Percentiles rank a stretch among this genome's conserved stretches.
These are phyloP conservation scores for Bombus turneri DNA, from an alignment of 1,140 invertebrate genomes.

Conservation along the genomic window DNA sequence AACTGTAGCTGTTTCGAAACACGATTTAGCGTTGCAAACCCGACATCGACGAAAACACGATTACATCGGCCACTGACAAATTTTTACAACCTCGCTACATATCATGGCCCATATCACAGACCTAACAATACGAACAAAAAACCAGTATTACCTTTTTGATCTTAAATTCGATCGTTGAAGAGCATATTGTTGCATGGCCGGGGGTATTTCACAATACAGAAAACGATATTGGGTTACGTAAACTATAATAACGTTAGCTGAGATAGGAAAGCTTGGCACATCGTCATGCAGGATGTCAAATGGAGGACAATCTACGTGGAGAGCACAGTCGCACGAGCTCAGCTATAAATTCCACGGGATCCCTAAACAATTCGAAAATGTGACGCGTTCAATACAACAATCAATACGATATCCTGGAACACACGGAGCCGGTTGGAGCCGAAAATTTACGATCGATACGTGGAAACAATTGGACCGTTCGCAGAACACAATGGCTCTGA, in stretches of 20 bases:
- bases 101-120: background rate
- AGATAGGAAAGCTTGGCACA: background rate
- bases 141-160: background rate
- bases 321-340: background rate
- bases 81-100: background rate
- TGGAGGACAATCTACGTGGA: background rate
- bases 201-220: background rate
- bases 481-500: constrained; percentile 17
- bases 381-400: constrained; percentile 33
- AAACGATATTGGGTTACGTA: background rate
- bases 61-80: background rate
- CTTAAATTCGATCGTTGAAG: background rate
- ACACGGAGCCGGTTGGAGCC: background rate
- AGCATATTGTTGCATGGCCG: background rate
- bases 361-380: constrained; percentile 33
- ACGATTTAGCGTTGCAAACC: background rate
- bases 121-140: background rate
- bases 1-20: background rate
- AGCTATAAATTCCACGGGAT: constrained; percentile 18
- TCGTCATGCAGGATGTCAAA: background rate
- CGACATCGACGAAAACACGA: constrained; percentile 1
- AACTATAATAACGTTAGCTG: background rate
- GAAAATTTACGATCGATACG: constrained; percentile 47
- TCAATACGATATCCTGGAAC: constrained; percentile 19
- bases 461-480: constrained; percentile 25